Base-by-base conservation (phyloP, 2,113 vertebrate species). In the Pygoscelis antarcticus region DNA sequence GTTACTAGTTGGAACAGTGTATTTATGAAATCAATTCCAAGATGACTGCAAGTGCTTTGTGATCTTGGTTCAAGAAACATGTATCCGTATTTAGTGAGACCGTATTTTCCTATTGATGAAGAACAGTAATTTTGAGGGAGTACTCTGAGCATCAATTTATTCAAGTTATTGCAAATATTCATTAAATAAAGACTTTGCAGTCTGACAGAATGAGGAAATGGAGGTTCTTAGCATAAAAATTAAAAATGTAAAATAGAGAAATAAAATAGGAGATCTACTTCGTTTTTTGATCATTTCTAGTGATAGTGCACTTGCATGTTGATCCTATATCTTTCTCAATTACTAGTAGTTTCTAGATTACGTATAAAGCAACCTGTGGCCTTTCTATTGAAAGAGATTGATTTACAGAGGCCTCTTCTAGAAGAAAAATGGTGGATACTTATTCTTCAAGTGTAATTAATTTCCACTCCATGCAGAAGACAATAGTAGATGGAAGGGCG, bases 11-110 rank as follows among this genome's bases (percentile, higher is more conserved):
- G 89, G 93, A 95, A 62, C 26, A 60, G 13, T 15, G 22, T 46
- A 93, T 84, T 62, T 79, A 66, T n/a, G 93, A 85, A 46, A 84
- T 82, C 69, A 94, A 83, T 88, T 86, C 49, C 87, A 83, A 90
- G 52, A 25, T 49, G 79, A 80, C 65, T 82, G 89, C 64, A 27
- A 95, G 16, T 27, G 42, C 58, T 36, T 49, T 11, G 1, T 13
- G 46, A 51, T 72, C 66, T 80, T 60, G 1, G 9, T 52, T 65
- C 40, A 17, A 38, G 46, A 75, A 75, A 8, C 36, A 54, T 0
- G 2, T 38, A 61, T 0, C 64, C 30, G 77, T 51, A 69, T 83
- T 75, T 69, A 64, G 16, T 10, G n/a, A 30, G 65, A 61, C 47
- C 29, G 19, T 66, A 14, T 75, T 96, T 93, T 83, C 55, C 89